Percentiles rank a stretch among this genome's conserved stretches.
These are phyloP conservation scores for Metaphire vulgaris DNA, from an alignment of 1,140 invertebrate genomes.

Conservation along the genomic window DNA sequence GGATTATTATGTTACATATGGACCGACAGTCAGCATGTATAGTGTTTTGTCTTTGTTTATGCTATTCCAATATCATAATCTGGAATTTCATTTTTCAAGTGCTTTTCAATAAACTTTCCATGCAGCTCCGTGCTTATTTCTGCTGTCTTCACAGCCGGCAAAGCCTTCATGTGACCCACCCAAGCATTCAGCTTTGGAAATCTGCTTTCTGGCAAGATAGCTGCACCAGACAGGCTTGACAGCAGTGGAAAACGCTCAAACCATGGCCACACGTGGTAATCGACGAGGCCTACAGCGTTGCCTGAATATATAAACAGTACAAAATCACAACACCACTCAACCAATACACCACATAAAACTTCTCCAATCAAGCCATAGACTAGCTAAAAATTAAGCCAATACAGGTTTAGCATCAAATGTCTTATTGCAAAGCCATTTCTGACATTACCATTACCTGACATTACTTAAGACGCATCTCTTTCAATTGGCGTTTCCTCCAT, in stretches of 20 bases:
- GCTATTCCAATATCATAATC: not conserved
- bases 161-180: constrained; percentile 2
- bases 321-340: too few species aligned
- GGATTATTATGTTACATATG: too few species aligned
- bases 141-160: constrained; percentile 19
- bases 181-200: constrained; percentile 19
- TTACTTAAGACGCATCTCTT: too few species aligned
- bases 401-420: too few species aligned
- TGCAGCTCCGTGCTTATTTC: not conserved
- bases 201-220: not conserved
- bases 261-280: constrained; percentile 21
- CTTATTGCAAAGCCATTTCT: too few species aligned
- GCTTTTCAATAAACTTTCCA: not conserved
- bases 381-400: too few species aligned
- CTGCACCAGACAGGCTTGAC: not conserved
- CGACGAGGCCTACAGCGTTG: not conserved
- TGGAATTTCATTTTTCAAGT: not conserved
- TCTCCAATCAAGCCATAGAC: too few species aligned
- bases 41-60: not conserved
- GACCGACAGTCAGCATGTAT: too few species aligned
- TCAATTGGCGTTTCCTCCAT: too few species aligned
- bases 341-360: too few species aligned
- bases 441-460: too few species aligned
- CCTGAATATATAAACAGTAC: not conserved
- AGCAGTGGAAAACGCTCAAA: constrained; percentile 14